Percentiles rank a stretch among this genome's conserved stretches.
phyloP scores from a whole-genome alignment of 2,113 vertebrate genomes.

The Miniopterus natalensis region DNA sequence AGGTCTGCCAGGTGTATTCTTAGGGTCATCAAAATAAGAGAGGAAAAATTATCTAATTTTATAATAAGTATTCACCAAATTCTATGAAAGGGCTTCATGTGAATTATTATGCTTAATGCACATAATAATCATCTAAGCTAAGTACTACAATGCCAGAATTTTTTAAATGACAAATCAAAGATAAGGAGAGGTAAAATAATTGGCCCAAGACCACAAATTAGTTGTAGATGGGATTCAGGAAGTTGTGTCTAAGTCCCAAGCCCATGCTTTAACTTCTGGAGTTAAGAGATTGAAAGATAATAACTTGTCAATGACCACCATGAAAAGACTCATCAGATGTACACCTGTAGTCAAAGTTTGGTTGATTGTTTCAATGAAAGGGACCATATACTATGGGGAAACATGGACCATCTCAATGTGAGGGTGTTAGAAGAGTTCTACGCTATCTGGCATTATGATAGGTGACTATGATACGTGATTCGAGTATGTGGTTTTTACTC shows the following conservation, averaged over 20 bases:
- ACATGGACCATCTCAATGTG: not conserved
- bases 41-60: not conserved
- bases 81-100: not conserved
- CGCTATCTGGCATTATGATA: not conserved
- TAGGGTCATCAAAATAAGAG: not conserved
- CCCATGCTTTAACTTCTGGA: not conserved
- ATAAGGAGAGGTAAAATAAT: not conserved
- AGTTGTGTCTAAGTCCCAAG: not conserved
- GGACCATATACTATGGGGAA: not conserved
- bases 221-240: not conserved
- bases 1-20: not conserved
- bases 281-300: not conserved
- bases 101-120: not conserved
- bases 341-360: not conserved
- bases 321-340: not conserved
- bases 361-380: not conserved
- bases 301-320: not conserved
- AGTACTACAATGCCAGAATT: not conserved
- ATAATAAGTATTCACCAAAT: not conserved
- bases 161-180: not conserved
- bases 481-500: not conserved
- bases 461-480: not conserved
- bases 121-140: not conserved
- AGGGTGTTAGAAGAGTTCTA: not conserved
- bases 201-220: not conserved